Base-by-base conservation (phyloP, 1,140 invertebrate genomes). In the Triops cancriformis region DNA sequence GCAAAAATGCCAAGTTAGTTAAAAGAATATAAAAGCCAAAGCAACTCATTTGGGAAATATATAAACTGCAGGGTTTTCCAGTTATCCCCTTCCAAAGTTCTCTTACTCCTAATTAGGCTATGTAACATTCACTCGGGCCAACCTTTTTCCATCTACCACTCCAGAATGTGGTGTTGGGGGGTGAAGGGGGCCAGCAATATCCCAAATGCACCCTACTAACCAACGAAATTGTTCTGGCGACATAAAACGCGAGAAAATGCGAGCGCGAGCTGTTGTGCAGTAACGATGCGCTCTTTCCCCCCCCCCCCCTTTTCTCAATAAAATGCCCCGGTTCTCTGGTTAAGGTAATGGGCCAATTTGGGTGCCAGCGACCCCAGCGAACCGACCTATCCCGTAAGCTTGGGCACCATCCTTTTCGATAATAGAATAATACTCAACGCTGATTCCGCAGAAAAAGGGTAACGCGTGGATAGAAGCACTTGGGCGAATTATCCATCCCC, bases 201-300 rank as follows among this genome's bases (percentile, higher is more conserved):
- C 51, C 51, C 51, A 23, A 64, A 64, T 64, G 51, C 51, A 64
- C 51, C 51, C 23, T 64, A 64, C 51, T 64, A 64, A 64, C 51
- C 51, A 64, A 64, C 51, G 51, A 64, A 64, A 64, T 64, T 23
- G 51, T 64, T 64, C 51, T 18, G 14, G 18, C 7, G 51, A 64
- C n/a, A 64, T 64, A 64, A 64, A 64, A 64, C 18, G 51, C 51
- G 51, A 64, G 51, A 64, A 64, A 64, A 64, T 23, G 51, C 51
- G 51, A 64, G 51, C 51, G 51, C 51, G 51, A 64, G 51, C 51
- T 64, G 51, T 64, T 64, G 51, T 64, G 31, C 31, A 37, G 31
- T 37, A 37, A 37, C 31, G 31, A 37, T 64, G 9, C 51, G 0
- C 14, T 64, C 18, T 64, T 18, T 23, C 18, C 18, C 51, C 18